Percentiles rank a stretch among this genome's conserved stretches.
These are phyloP conservation scores for Smittia aterrima DNA, from an alignment of 2,888 invertebrate genomes.

Conservation along the genomic window DNA sequence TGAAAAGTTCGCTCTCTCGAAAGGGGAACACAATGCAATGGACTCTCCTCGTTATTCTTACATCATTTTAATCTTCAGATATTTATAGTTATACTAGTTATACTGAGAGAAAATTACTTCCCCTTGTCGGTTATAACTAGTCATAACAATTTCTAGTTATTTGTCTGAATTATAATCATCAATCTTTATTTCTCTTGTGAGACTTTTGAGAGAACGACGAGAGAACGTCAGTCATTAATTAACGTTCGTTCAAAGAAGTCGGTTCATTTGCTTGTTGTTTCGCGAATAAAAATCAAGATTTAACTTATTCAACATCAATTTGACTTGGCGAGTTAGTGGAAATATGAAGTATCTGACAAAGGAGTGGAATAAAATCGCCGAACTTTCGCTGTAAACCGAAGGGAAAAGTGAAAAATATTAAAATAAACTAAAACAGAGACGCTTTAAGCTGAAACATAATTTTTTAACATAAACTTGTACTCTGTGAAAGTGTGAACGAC, in stretches of 20 bases:
- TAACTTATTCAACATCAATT: neutral
- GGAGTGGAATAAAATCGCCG: neutral
- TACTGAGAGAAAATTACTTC: too few relatives aligned
- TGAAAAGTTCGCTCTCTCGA: neutral
- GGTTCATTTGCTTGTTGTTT: constrained; percentile 13
- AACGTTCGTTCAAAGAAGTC: neutral
- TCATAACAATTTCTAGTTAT: too few relatives aligned
- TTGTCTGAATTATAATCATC: too few relatives aligned
- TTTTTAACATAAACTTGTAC: constrained; percentile 28
- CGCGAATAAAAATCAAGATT: neutral
- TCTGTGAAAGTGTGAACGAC: neutral
- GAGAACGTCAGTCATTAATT: too few relatives aligned
- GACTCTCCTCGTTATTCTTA: too few relatives aligned
- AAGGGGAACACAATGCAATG: too few relatives aligned
- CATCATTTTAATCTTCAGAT: too few relatives aligned
- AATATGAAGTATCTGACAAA: neutral
- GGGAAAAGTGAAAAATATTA: neutral
- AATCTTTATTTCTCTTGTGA: too few relatives aligned
- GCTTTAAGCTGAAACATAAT: constrained; percentile 26
- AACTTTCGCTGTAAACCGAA: neutral
- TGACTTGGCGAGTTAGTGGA: neutral
- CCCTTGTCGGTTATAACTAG: too few relatives aligned
- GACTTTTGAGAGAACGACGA: too few relatives aligned
- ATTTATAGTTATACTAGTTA: too few relatives aligned
- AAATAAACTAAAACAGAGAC: constrained; percentile 10